Base-by-base conservation (phyloP, 2,797 vertebrate genomes). In the Limosa lapponica region DNA sequence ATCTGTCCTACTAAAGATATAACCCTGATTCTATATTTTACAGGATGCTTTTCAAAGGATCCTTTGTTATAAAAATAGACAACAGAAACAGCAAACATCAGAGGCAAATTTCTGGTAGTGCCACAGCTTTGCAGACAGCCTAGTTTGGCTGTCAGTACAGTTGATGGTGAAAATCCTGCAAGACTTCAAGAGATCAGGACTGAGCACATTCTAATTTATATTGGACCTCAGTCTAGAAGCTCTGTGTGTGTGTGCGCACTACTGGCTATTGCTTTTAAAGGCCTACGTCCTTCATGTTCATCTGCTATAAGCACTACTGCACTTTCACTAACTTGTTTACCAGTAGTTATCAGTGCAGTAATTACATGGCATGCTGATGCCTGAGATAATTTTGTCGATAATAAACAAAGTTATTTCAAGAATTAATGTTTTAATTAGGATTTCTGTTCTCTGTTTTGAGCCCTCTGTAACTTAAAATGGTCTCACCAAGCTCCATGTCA, bases 401-500 rank as follows among this genome's bases (percentile, higher is more conserved):
- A 62, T 17, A 83, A 80, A 82, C 36, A 81, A 91, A 73, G 36
- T 61, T 75, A 79, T 57, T 88, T 71, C 59, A 58, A 62, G 49
- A 65, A 82, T 93, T 91, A 51, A 90, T 87, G 61, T 88, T 89
- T 89, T 65, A 75, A 81, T 89, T 87, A 84, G 49, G 3, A 71
- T 93, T 93, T 90, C 44, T 71, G 7, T 81, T 84, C 41, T 81
- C 79, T 85, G 23, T 46, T 95, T 95, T 57, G 39, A 49, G n/a
- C 58, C 15, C 36, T 84, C 32, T 79, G 4, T 69, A 51, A 44
- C 24, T 88, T 73, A 46, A 79, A 92, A 39, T 44, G 46, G 13
- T 77, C 36, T 80, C 34, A 46, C 70, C 66, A 95, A 70, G 34
- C 10, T 37, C 5, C 27, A 23, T 34, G 39, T 46, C 52, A 43